A percentile compares a stretch with the other conserved stretches of the same genome.
Conservation (phyloP, 2,888 invertebrate species). For the Trilocha varians region DNA sequence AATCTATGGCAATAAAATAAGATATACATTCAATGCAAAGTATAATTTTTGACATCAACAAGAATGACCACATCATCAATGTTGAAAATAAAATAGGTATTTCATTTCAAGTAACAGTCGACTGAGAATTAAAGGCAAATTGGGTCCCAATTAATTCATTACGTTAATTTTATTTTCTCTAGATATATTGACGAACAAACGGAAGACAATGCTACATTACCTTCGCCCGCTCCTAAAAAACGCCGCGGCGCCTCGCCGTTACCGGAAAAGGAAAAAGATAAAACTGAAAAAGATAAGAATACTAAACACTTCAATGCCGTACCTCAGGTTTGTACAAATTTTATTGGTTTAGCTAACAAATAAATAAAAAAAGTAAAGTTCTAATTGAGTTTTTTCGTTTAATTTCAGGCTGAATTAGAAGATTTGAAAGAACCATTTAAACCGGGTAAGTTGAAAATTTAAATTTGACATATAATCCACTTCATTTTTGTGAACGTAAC, state of each 20-base stretch:
- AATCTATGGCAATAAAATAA: too few species aligned
- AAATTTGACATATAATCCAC: too few species aligned
- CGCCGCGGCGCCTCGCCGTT: constrained; percentile 40
- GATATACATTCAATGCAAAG: neutral
- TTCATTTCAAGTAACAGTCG: neutral
- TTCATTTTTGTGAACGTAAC: too few species aligned
- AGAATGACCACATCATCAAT: too few species aligned
- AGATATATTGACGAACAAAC: constrained; percentile 67
- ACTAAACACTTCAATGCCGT: constrained; percentile 45
- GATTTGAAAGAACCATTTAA: constrained; percentile 55
- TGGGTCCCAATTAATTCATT: too few species aligned
- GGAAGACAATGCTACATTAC: constrained; percentile 48
- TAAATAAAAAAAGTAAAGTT: too few species aligned
- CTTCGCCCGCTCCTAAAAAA: constrained; percentile 52
- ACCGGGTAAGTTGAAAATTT: constrained; percentile 45
- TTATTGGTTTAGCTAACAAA: too few species aligned
- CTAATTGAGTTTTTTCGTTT: too few species aligned
- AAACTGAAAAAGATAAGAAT: constrained; percentile 29
- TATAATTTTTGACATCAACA: too few species aligned
- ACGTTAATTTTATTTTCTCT: too few species aligned
- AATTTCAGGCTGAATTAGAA: constrained; percentile 55
- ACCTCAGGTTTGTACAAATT: constrained; percentile 29
- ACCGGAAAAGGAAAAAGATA: constrained; percentile 23
- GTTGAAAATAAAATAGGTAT: too few species aligned
- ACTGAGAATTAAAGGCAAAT: too few species aligned